Percentiles rank a stretch among this genome's conserved stretches.
phyloP scores from a whole-genome alignment of 2,888 invertebrate species.

The Gymnoscelis rufifasciata region DNA sequence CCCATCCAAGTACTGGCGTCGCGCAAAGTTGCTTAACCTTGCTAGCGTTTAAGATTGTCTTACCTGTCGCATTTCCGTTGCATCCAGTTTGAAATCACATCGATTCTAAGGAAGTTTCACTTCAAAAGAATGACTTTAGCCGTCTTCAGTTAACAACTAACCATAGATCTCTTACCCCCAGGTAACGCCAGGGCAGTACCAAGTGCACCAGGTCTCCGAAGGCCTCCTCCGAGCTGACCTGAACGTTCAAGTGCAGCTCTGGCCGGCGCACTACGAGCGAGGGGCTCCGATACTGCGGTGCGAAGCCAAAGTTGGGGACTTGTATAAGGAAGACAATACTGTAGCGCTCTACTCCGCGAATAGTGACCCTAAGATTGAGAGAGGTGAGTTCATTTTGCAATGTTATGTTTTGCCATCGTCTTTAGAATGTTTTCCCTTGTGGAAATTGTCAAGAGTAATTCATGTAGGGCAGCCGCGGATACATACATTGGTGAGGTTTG shows the following conservation, averaged over 20 bases:
- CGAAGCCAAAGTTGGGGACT: slow-evolving; percentile 80
- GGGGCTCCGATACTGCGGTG: slow-evolving; percentile 83
- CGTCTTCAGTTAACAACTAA: slow-evolving; percentile 19
- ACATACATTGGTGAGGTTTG: no score
- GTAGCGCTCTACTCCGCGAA: slow-evolving; percentile 81
- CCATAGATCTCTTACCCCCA: slow-evolving; percentile 32
- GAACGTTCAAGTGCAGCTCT: slow-evolving; percentile 78
- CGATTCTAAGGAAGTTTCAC: no score
- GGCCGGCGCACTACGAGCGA: slow-evolving; percentile 81
- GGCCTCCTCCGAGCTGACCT: slow-evolving; percentile 81
- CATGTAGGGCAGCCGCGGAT: no score
- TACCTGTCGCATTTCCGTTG: no score
- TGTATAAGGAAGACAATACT: slow-evolving; percentile 81
- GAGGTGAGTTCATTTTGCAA: slow-evolving; percentile 69
- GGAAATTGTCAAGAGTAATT: no score
- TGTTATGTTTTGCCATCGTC: no score
- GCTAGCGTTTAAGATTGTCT: no score
- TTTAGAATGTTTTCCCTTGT: no score
- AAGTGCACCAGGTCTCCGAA: slow-evolving; percentile 63
- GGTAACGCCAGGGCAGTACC: slow-evolving; percentile 68
- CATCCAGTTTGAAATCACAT: no score
- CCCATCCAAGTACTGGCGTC: no score
- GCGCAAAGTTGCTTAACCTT: no score
- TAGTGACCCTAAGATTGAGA: slow-evolving; percentile 84
- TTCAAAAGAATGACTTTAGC: no score